Evolutionary conservation across 2,888 invertebrate species (phyloP), one percentile per base, ranked within the genome.

Genomic region (Chrysolina oricalcia): DNA sequence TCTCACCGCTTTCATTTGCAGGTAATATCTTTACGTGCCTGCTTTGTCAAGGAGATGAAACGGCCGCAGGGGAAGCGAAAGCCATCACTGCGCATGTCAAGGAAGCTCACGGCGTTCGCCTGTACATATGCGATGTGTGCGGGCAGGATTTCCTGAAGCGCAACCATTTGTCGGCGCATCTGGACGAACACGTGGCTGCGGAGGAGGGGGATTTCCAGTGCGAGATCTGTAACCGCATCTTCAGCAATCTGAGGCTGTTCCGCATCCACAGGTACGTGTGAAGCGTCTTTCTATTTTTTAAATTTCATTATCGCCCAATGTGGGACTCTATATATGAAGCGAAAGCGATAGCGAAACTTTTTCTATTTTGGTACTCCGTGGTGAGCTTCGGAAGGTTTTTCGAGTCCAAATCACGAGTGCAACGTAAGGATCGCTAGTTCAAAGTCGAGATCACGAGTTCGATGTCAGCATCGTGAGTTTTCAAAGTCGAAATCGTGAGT

Each of bases 101-200:
- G 46, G 71, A 73, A 4, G 59, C 53, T 0, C 95, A 95, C 85
- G 92, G 92, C 66, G 89, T 73, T n/a, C 72, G 78, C 21, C 84
- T 94, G 2, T 94, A 94, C 84, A 92, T 95, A 67, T 96, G 95
- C 80, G 92, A 92, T 74, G 88, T 93, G 6, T 95, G 95, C 83
- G 93, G 93, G 0, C 88, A 89, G 27, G 92, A 93, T 65, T 93
- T 94, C 84, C 87, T 91, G 63, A 92, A 91, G 80, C 89, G 93
- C 19, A 91, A 90, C n/a, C 93, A 93, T 73, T 89, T 94, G 6
- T 91, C 91, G 0, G 85, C 89, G 8, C 95, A 95, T 87, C 87
- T 94, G 56, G 93, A 93, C 78, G 91, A 92, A 71, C 92, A 92
- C 76, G 91, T 92, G 41, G 91, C 91, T 10, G 90, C 90, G 43